Evolutionary conservation across 2,113 vertebrate species (phyloP).

Genomic region (Laticauda colubrina): DNA sequence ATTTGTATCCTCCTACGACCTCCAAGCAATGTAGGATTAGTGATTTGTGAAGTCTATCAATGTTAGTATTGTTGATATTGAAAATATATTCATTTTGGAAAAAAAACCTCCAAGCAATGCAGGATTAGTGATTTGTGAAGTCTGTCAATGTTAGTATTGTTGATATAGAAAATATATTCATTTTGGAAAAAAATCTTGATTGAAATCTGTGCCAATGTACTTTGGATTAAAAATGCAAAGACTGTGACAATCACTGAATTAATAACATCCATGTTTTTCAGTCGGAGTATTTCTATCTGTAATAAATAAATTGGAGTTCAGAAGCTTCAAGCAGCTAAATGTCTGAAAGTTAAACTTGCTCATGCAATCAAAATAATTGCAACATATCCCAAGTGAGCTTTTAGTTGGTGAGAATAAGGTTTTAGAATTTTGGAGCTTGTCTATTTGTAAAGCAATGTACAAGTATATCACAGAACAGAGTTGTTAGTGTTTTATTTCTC

Average conservation of each 20-base stretch:
- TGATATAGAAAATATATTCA: not conserved
- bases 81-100: not conserved
- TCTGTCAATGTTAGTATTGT: not conserved
- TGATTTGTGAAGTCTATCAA: not conserved
- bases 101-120: not conserved
- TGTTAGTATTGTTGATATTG: not conserved
- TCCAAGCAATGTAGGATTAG: slow-evolving; percentile 6
- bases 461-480: not conserved
- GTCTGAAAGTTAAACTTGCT: not conserved
- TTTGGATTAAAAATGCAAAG: not conserved
- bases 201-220: not conserved
- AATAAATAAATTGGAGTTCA: not conserved
- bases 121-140: slow-evolving; percentile 10
- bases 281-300: not conserved
- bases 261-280: not conserved
- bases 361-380: not conserved
- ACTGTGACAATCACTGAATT: not conserved
- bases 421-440: not conserved
- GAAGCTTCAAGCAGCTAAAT: not conserved
- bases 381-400: not conserved
- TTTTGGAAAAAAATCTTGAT: not conserved
- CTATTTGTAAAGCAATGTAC: not conserved
- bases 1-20: not conserved
- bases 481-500: not conserved
- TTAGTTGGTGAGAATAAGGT: not conserved